Evolutionary conservation across 2,113 vertebrate species (phyloP).

Genomic region (Rhea americana): DNA sequence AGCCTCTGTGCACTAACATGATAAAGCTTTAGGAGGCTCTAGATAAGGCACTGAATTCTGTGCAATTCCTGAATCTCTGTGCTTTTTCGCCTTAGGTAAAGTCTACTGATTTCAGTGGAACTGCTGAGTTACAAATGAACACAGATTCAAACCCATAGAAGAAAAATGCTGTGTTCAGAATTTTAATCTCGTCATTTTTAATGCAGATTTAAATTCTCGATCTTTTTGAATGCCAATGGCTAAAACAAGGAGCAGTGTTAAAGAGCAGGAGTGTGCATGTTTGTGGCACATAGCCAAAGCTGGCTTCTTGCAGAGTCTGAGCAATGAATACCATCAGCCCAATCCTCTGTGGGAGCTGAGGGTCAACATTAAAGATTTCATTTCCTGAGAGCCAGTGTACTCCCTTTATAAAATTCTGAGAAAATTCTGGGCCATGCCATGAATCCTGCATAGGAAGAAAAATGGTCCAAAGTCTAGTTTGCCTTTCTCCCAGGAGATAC

Average conservation of each 20-base stretch:
- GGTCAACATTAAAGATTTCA: background rate
- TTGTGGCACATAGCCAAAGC: rapidly evolving
- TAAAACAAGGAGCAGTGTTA: background rate
- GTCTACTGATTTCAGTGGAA: background rate
- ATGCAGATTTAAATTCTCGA: background rate
- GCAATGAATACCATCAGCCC: background rate
- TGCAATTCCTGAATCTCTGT: background rate
- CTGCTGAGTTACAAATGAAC: background rate
- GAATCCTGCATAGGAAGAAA: background rate
- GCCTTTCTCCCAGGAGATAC: background rate
- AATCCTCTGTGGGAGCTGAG: background rate
- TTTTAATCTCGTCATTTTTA: background rate
- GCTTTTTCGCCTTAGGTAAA: background rate
- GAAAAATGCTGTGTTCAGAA: background rate
- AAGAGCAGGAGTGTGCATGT: background rate
- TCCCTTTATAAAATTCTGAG: background rate
- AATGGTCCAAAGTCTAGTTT: background rate
- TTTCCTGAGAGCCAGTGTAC: background rate
- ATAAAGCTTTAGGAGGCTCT: no score
- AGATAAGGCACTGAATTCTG: background rate
- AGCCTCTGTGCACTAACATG: background rate
- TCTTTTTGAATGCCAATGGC: background rate
- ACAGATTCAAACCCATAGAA: background rate
- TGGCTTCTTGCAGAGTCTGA: background rate
- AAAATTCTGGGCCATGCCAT: background rate